These are phyloP conservation scores for Clytia hemisphaerica DNA, from an alignment of 30 jellyfish, hydroid and myxozoan species.

Conservation along the genomic window DNA sequence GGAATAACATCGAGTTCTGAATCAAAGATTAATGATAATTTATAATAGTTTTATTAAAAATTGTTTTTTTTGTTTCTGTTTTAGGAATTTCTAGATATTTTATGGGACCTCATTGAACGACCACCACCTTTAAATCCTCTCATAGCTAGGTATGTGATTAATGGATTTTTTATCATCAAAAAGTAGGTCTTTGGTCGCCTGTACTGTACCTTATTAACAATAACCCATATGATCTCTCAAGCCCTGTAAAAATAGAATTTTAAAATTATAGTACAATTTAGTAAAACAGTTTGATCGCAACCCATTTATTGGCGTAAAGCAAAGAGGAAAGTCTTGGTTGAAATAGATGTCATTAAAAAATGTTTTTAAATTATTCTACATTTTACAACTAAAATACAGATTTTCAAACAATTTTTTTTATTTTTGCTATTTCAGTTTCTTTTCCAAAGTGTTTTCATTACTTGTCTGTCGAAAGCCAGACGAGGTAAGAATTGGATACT, in stretches of 20 bases:
- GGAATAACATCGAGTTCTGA: not conserved
- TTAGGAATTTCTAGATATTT: constrained; percentile 63
- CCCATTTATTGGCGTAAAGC: too few species aligned
- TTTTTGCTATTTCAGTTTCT: constrained; percentile 37
- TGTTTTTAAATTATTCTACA: too few species aligned
- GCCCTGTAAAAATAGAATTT: too few species aligned
- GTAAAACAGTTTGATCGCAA: too few species aligned
- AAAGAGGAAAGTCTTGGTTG: too few species aligned
- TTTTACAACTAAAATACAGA: not conserved
- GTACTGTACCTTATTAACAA: too few species aligned
- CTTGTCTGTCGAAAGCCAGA: constrained; percentile 43
- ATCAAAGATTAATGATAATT: not conserved
- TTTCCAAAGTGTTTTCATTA: constrained; percentile 61
- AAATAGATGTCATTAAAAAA: too few species aligned
- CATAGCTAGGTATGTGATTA: constrained; percentile 60
- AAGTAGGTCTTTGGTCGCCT: not conserved
- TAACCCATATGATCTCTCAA: too few species aligned
- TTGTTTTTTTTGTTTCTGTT: not conserved
- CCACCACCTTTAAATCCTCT: constrained; percentile 82
- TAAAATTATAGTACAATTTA: not conserved
- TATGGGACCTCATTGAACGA: constrained; percentile 58
- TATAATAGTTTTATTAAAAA: not conserved
- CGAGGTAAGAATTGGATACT: constrained; percentile 35
- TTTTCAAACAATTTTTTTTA: not conserved
- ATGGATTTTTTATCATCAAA: not conserved